A percentile compares a stretch with the other conserved stretches of the same genome.
phyloP scores from a whole-genome alignment of 2,113 vertebrate genomes.

The Dicaeum eximium region DNA sequence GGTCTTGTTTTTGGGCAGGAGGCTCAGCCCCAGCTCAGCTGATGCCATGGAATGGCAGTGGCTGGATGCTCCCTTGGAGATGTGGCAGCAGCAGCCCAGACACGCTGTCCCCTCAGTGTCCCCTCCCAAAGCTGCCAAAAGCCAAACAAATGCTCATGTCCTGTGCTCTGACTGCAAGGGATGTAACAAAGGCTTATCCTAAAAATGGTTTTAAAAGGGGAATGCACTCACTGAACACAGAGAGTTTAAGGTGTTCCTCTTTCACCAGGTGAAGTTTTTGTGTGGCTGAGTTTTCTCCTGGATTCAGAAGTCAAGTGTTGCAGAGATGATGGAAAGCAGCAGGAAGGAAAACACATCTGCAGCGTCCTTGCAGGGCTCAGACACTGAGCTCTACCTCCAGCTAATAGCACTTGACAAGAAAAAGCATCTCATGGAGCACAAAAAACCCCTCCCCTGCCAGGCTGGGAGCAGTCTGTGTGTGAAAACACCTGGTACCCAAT shows the following conservation, averaged over 20 bases:
- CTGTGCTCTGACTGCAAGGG: background rate
- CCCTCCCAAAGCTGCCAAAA: background rate
- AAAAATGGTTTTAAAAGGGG: background rate
- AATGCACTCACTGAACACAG: background rate
- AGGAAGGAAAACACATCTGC: constrained; percentile 17
- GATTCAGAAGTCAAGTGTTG: background rate
- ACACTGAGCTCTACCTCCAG: background rate
- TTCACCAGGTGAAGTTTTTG: background rate
- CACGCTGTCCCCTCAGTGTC: background rate
- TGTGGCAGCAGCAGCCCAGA: background rate
- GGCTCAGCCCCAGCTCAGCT: background rate
- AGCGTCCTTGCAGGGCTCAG: background rate
- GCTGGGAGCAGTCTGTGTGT: background rate
- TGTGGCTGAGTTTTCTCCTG: background rate
- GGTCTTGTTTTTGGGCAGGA: background rate
- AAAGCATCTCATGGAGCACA: background rate
- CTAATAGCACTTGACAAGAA: constrained; percentile 16
- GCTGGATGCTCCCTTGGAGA: background rate
- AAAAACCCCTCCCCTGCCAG: background rate
- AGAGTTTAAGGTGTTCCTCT: background rate
- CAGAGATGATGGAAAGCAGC: background rate
- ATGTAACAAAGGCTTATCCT: background rate
- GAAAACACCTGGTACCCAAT: constrained; percentile 34
- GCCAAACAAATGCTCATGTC: background rate
- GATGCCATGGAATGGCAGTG: accelerated